Percentiles rank a stretch among this genome's conserved stretches.
Evolutionary conservation across 2,888 invertebrate genomes (phyloP).

Genomic region (Automeris io): DNA sequence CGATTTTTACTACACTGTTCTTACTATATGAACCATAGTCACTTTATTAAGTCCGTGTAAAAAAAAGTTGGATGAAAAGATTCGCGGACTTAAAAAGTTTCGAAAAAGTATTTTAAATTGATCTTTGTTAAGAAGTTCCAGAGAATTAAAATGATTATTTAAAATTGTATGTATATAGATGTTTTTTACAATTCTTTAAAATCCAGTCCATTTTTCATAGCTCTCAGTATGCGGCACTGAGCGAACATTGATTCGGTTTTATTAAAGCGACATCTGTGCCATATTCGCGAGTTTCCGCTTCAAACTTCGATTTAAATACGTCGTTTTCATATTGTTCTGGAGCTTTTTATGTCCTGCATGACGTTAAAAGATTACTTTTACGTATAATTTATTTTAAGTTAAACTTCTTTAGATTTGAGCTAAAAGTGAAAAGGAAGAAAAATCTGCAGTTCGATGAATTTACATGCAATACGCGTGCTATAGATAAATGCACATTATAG

Average conservation of each 20-base stretch:
- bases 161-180: neutral
- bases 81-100: no score
- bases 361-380: neutral
- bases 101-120: neutral
- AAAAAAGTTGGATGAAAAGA: no score
- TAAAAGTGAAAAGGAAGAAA: no score
- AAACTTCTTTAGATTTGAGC: no score
- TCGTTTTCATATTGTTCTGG: neutral
- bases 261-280: constrained; percentile 49
- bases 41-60: no score
- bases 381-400: no score
- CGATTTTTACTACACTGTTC: no score
- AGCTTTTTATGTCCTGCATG: neutral
- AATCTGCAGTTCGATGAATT: no score
- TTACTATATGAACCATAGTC: no score
- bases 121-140: neutral
- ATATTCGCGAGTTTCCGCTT: constrained; percentile 22
- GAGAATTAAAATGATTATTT: neutral
- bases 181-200: no score
- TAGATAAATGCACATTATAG: no score
- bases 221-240: constrained; percentile 26
- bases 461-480: no score
- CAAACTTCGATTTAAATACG: constrained; percentile 24
- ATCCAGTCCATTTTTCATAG: constrained; percentile 16
- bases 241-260: constrained; percentile 55